These are phyloP conservation scores for Cisticola juncidis DNA, from an alignment of 2,113 vertebrate species.

Conservation along the genomic window DNA sequence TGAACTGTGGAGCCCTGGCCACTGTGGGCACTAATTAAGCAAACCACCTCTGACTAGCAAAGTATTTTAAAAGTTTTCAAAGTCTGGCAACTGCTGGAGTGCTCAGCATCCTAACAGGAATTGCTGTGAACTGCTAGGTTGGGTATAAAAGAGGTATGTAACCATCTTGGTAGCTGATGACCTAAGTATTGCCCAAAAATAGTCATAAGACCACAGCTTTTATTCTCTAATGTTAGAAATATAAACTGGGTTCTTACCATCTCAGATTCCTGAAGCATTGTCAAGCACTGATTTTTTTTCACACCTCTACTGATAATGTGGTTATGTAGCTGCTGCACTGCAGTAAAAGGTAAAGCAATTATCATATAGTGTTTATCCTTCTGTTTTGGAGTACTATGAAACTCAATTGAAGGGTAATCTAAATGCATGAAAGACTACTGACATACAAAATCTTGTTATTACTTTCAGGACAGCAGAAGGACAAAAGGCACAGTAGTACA, in stretches of 20 bases:
- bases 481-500: neutral
- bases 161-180: neutral
- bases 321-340: conserved; percentile 3
- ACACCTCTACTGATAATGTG: neutral
- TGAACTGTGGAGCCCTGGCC: neutral
- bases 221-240: neutral
- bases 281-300: neutral
- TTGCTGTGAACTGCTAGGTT: neutral
- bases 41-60: neutral
- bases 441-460: neutral
- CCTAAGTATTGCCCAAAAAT: neutral
- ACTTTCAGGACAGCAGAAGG: conserved; percentile 16
- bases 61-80: neutral
- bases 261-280: neutral
- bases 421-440: conserved; percentile 39
- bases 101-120: fast-evolving
- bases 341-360: conserved; percentile 43
- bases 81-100: neutral
- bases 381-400: neutral
- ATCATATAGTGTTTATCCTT: conserved; percentile 46
- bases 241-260: neutral
- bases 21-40: neutral
- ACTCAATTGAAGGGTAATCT: conserved; percentile 34
- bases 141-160: neutral
- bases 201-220: neutral